Percentiles rank a stretch among this genome's conserved stretches.
Evolutionary conservation across 2,113 vertebrate genomes (phyloP).

Genomic region (Hemichromis elongatus): DNA sequence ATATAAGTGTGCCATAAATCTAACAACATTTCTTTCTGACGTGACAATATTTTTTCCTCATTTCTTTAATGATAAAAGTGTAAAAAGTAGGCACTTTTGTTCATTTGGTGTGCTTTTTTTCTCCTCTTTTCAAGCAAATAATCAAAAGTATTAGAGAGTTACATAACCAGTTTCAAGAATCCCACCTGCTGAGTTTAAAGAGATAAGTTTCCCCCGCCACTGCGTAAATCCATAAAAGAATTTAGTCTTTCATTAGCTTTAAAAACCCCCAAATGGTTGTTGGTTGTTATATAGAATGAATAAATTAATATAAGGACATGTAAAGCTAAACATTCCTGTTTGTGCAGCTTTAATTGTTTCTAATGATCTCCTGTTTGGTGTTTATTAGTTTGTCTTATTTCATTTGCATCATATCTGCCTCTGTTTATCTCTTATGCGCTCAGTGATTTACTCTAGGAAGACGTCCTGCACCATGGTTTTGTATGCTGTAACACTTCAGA

Average conservation of each 20-base stretch:
- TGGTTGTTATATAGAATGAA: not conserved
- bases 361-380: not conserved
- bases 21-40: not conserved
- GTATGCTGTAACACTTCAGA: not conserved
- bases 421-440: not conserved
- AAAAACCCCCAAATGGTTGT: accelerated
- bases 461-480: accelerated
- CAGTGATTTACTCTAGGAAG: not conserved
- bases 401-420: not conserved
- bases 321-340: not conserved
- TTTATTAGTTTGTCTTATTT: not conserved
- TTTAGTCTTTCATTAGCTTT: not conserved
- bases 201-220: not conserved
- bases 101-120: not conserved
- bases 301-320: not conserved
- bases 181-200: not conserved
- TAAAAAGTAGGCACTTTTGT: not conserved
- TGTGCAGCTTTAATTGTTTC: not conserved
- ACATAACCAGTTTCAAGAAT: not conserved
- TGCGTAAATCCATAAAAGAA: not conserved
- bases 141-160: not conserved
- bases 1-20: not conserved
- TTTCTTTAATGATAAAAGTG: not conserved
- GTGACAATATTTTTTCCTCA: not conserved
- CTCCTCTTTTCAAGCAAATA: not conserved